Conservation (phyloP, 2,113 vertebrate species). For the Anoura caudifer region DNA sequence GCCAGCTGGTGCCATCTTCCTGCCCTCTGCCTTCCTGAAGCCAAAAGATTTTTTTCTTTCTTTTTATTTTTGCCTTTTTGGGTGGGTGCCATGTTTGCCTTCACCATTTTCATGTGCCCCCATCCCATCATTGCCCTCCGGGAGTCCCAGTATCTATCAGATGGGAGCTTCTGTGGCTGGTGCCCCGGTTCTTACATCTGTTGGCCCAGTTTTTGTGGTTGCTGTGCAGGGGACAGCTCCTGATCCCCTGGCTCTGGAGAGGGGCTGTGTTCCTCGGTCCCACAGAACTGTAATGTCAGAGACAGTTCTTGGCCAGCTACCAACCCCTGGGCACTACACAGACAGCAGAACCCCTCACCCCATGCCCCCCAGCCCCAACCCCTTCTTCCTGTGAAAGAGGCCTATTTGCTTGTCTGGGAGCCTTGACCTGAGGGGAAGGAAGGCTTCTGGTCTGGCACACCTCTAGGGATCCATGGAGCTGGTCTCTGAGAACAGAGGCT, state of each 20-base stretch:
- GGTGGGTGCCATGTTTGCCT: background rate
- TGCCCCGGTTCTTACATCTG: background rate
- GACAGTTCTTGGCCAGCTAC: background rate
- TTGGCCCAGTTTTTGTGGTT: background rate
- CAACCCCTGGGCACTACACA: background rate
- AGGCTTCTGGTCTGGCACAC: background rate
- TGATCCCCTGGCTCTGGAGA: background rate
- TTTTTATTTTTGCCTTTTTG: background rate
- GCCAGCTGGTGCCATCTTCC: background rate
- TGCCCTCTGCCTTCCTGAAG: background rate
- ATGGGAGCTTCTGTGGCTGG: background rate
- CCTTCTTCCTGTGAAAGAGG: background rate
- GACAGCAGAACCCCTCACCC: background rate
- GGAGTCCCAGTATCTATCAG: background rate
- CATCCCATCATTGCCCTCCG: background rate
- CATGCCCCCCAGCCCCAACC: background rate
- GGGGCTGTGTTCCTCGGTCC: background rate
- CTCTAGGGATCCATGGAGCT: background rate
- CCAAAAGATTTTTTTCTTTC: too few relatives aligned
- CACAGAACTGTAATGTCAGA: background rate
- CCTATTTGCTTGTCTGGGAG: background rate
- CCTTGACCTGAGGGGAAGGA: background rate
- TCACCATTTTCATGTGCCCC: background rate
- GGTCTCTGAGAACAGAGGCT: background rate
- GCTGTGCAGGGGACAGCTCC: background rate